phyloP scores from a whole-genome alignment of 2,888 invertebrate genomes.

The Heliconius ethilla region DNA sequence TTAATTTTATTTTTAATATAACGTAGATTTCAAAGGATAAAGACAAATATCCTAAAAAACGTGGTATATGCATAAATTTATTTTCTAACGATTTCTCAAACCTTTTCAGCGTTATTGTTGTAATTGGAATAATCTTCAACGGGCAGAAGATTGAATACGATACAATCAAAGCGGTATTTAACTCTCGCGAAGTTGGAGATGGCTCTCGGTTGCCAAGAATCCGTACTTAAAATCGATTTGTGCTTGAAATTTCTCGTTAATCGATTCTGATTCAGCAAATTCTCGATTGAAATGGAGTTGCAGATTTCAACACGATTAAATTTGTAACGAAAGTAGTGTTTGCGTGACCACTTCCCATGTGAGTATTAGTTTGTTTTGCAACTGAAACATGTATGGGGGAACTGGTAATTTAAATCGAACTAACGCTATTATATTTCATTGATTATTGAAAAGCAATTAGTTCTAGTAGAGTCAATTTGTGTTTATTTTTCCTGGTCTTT shows the following conservation, averaged over 20 bases:
- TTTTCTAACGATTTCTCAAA: conserved; percentile 2
- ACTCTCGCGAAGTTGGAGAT: conserved; percentile 53
- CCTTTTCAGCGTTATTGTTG: conserved; percentile 37
- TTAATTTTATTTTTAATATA: no score
- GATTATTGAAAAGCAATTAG: not conserved
- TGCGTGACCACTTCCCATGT: conserved; percentile 42
- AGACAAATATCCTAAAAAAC: not conserved
- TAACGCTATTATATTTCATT: not conserved
- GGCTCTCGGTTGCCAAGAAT: conserved; percentile 50
- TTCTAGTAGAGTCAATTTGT: not conserved
- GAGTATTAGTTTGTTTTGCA: conserved; percentile 37
- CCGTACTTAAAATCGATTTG: conserved; percentile 57
- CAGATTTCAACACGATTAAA: conserved; percentile 55
- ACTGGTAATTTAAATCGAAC: not conserved
- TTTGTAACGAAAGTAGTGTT: conserved; percentile 49
- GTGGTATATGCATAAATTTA: not conserved
- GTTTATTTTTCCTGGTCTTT: not conserved
- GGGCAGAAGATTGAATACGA: conserved; percentile 51
- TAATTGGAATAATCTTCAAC: conserved; percentile 46
- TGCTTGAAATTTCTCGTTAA: conserved; percentile 65
- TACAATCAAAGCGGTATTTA: conserved; percentile 59
- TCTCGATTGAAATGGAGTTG: conserved; percentile 61
- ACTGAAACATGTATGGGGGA: conserved; percentile 26
- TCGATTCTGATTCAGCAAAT: conserved; percentile 67
- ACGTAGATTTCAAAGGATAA: not conserved